These are phyloP conservation scores for Thermophis baileyi DNA, from an alignment of 2,113 vertebrate genomes.

Conservation along the genomic window DNA sequence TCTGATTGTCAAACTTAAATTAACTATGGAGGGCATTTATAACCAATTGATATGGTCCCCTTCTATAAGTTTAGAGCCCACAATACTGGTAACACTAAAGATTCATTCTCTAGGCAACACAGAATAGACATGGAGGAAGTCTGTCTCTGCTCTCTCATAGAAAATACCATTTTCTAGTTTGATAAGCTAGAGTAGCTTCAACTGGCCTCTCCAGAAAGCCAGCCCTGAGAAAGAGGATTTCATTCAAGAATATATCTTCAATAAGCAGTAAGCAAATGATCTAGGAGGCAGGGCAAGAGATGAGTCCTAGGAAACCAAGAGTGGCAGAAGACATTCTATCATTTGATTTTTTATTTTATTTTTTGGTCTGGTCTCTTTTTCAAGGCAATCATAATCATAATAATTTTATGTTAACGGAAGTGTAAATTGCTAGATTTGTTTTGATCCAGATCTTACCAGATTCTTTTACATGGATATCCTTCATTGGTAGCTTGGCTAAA, in stretches of 20 bases:
- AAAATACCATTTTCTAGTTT: neutral
- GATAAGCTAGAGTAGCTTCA: neutral
- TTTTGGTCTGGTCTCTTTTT: too few relatives aligned
- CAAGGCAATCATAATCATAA: too few relatives aligned
- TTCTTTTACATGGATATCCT: neutral
- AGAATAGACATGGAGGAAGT: neutral
- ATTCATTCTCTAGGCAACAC: neutral
- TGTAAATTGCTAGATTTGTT: too few relatives aligned
- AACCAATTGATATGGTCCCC: neutral
- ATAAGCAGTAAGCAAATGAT: neutral
- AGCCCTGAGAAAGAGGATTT: neutral
- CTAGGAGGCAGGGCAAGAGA: neutral
- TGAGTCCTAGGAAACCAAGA: neutral
- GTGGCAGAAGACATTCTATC: neutral
- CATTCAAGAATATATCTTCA: neutral
- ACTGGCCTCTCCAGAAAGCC: neutral
- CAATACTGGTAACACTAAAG: neutral
- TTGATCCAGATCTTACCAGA: too few relatives aligned
- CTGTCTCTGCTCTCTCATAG: neutral
- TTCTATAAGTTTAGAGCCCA: neutral
- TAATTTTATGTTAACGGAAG: too few relatives aligned
- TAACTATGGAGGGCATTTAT: neutral
- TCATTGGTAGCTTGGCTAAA: conserved; percentile 43
- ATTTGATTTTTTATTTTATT: too few relatives aligned
- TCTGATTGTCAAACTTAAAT: neutral